Evolutionary conservation across 2,797 vertebrate genomes (phyloP).

Genomic region (Acestrorhynchus altus): DNA sequence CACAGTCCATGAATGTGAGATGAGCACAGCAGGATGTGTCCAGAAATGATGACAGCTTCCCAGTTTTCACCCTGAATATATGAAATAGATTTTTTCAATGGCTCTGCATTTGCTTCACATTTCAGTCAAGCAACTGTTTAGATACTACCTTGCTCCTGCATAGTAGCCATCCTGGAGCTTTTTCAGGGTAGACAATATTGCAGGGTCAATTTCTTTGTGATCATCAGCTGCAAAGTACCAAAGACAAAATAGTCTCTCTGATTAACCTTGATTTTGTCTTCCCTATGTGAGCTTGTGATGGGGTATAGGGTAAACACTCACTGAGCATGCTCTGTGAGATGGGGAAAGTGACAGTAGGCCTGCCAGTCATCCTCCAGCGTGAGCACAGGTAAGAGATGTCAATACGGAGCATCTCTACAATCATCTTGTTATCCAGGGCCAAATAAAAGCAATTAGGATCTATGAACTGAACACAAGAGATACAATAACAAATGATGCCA

Average conservation of each 20-base stretch:
- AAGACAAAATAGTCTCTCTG: not conserved
- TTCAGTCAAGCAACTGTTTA: not conserved
- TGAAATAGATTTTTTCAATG: constrained; percentile 2
- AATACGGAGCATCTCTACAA: constrained; percentile 95
- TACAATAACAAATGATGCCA: not conserved
- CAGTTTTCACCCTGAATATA: constrained; percentile 87
- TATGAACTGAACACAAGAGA: constrained; percentile 81
- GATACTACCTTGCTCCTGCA: constrained; percentile 88
- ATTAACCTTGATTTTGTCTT: not conserved
- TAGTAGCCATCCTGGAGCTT: constrained; percentile 97
- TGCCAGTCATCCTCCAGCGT: constrained; percentile 95
- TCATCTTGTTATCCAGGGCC: constrained; percentile 96
- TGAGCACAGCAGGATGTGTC: constrained; percentile 94
- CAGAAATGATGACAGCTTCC: constrained; percentile 93
- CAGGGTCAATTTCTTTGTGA: constrained; percentile 82
- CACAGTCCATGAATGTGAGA: constrained; percentile 97
- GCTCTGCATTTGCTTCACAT: not conserved
- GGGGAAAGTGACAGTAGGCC: constrained; percentile 91
- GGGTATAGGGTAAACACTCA: constrained; percentile 61
- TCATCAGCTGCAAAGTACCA: constrained; percentile 80
- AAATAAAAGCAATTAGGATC: constrained; percentile 97
- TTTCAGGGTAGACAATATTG: constrained; percentile 86
- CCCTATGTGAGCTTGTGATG: not conserved
- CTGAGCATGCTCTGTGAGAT: constrained; percentile 92
- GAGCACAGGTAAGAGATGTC: constrained; percentile 95